Base-by-base conservation (phyloP, 1,140 invertebrate genomes). In the Diachasma alloeum region DNA sequence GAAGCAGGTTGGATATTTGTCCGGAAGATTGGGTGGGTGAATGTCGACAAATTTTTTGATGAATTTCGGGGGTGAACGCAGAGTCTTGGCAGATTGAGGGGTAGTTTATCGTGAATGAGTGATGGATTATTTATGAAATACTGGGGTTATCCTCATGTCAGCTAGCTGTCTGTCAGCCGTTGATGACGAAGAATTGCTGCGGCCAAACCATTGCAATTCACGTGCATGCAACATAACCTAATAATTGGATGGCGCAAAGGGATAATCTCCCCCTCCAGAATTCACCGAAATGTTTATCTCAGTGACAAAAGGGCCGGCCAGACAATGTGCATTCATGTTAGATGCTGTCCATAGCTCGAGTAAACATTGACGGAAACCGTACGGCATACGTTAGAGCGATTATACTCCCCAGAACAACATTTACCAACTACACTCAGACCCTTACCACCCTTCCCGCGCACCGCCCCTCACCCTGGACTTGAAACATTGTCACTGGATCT, bases 301-400 rank as follows among this genome's bases (percentile, higher is more conserved):
- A 17, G 4, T 53, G 48, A 19, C 48, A 53, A 53, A 17, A 53
- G 1, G 9, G 2, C 48, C 17, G 15, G 15, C n/a, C 13, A 15
- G 44, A 53, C 48, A 53, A 53, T 53, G 6, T 19, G 15, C 48
- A 53, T 53, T 53, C 48, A 53, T 53, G 48, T 53, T 53, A 53
- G 48, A 53, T 17, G 19, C 59, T 31, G 24, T 63, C 24, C 59
- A 63, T 63, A 82, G 81, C 80, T 77, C 67, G 44, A 81, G 82
- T 81, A 80, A 85, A 85, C 79, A 82, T 84, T 85, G 83, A 83
- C 82, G 78, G 79, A 81, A 84, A 80, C 82, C 74, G 42, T 77
- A 78, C 19, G 77, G 83, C 82, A 84, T 85, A 85, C 81, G 81
- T 83, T 83, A 83, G 73, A 73, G 79, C 82, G 82, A 85, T 85